A percentile compares a stretch with the other conserved stretches of the same genome.
Evolutionary conservation across 2,113 vertebrate species (phyloP).

Genomic region (human (Homo sapiens)): DNA sequence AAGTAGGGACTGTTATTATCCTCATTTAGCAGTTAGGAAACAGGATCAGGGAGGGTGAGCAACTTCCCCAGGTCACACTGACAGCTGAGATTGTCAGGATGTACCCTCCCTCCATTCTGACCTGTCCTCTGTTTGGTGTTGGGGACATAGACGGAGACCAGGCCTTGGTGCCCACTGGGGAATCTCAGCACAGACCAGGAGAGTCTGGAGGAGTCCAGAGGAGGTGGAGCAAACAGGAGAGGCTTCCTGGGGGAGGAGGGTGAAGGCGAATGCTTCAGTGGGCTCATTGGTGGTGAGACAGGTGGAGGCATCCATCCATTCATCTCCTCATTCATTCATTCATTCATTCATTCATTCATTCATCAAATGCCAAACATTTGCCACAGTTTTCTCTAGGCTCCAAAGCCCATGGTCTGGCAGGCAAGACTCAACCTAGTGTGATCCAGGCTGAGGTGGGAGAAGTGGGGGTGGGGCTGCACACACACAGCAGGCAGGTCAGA

Average conservation of each 20-base stretch:
- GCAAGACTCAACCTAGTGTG: not conserved
- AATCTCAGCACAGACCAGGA: not conserved
- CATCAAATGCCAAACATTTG: not conserved
- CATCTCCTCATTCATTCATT: not conserved
- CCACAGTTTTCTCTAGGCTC: not conserved
- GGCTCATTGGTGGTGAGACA: not conserved
- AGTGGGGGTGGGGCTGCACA: accelerated
- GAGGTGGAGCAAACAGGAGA: not conserved
- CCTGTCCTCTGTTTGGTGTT: not conserved
- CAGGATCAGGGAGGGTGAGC: not conserved
- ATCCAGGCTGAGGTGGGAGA: not conserved
- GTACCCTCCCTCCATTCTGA: not conserved
- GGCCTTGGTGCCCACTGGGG: not conserved
- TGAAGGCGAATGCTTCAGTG: not conserved
- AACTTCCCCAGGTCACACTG: not conserved
- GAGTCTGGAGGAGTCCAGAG: not conserved
- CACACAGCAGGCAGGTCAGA: not conserved
- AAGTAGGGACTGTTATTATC: not conserved
- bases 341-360: not conserved
- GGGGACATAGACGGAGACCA: not conserved
- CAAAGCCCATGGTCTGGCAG: not conserved
- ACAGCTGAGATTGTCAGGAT: not conserved
- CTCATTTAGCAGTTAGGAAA: not conserved
- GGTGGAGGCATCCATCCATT: not conserved
- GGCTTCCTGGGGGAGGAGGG: not conserved